Base-by-base conservation (phyloP, 2,113 vertebrate genomes). In the Oplegnathus fasciatus region DNA sequence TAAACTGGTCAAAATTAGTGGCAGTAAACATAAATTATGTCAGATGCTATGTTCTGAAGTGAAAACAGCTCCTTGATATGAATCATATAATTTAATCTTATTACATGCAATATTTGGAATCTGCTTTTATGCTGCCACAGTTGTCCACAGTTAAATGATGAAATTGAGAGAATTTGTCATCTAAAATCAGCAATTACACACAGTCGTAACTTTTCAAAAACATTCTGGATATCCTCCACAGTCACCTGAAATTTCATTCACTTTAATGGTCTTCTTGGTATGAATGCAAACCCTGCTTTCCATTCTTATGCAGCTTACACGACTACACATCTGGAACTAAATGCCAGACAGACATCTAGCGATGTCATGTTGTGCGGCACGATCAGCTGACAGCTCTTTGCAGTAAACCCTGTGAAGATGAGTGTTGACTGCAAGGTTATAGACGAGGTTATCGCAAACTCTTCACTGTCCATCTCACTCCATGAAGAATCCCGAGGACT, bases 371-470 rank as follows among this genome's bases (percentile, higher is more conserved):
- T 32, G 20, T 44, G 52, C 17, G 55, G 64, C 26, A 17, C 42
- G 67, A 58, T 84, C 82, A 67, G 78, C 62, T 40, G 66, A 55
- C 75, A 75, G 74, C 67, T 73, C 74, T 82, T 57, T 32, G 26
- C 42, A 72, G 75, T 14, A 15, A 76, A 81, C 52, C 13, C 52
- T 77, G 68, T 60, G 68, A 64, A 42, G 80, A 73, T 57, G 24
- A 88, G 44, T 87, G 88, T 8, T 66, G 83, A 88, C 57, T 77
- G 54, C 3, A 24, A 90, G 86, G 80, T 89, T 80, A 80, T 7
- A n/a, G 26, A 28, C 4, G 82, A 90, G 61, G 85, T 91, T 72
- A 86, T 89, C 83, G 2, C 50, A 48, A 88, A 80, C 75, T 85
- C 68, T 74, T 82, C 76, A 88, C 66, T 30, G 71, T 89, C 57